phyloP scores from a whole-genome alignment of 64 coral and sea anemone genomes.

The Hydrozoanthus tunicans region DNA sequence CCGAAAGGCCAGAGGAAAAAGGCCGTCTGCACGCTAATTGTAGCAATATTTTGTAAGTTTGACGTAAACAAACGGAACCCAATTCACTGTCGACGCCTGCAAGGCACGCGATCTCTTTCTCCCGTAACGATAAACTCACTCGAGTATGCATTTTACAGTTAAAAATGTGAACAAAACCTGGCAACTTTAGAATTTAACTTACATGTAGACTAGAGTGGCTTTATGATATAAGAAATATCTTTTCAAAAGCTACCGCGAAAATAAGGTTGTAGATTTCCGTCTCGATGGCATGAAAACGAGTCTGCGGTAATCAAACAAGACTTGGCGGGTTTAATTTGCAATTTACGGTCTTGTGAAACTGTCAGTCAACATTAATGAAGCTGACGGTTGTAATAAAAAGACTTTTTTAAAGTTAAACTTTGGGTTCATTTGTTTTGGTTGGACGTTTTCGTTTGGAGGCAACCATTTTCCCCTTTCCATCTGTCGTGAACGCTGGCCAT shows the following conservation, averaged over 20 bases:
- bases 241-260: not conserved
- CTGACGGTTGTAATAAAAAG: too few species aligned
- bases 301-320: not conserved
- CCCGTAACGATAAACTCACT: not conserved
- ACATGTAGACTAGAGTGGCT: constrained; percentile 51
- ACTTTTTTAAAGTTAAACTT: too few species aligned
- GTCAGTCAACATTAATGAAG: too few species aligned
- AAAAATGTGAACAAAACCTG: not conserved
- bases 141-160: not conserved
- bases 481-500: too few species aligned
- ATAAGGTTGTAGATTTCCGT: constrained; percentile 18
- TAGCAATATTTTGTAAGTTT: not conserved
- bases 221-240: not conserved
- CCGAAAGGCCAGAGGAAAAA: too few species aligned
- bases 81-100: not conserved
- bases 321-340: too few species aligned
- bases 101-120: not conserved
- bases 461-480: too few species aligned
- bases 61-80: constrained; percentile 42
- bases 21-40: too few species aligned
- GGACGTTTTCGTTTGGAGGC: too few species aligned
- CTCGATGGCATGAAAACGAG: not conserved
- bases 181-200: not conserved
- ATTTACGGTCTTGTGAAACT: too few species aligned
- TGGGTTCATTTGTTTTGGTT: too few species aligned